Conservation (phyloP, 2,888 invertebrate species). For the Polymixis lichenea region DNA sequence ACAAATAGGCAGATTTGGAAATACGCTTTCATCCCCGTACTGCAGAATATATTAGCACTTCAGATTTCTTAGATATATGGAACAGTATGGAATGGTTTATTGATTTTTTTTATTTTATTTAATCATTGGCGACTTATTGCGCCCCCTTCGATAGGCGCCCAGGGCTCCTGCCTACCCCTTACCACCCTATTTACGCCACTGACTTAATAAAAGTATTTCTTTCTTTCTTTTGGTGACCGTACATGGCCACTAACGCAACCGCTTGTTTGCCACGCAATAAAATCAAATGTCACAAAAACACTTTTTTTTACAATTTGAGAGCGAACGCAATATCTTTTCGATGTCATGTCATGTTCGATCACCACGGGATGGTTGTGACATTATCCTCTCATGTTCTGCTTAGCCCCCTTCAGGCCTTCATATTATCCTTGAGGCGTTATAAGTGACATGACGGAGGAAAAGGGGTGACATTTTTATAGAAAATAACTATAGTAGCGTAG, state of each 20-base stretch:
- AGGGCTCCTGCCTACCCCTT: too few species aligned
- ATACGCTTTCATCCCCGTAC: too few species aligned
- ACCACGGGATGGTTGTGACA: conserved; percentile 1
- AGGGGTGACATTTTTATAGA: conserved; percentile 7
- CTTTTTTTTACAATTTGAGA: not conserved
- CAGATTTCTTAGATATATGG: too few species aligned
- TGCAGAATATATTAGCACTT: too few species aligned
- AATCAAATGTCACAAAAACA: not conserved
- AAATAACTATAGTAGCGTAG: not conserved
- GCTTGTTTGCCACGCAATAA: not conserved
- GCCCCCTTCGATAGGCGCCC: too few species aligned
- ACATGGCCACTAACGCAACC: not conserved
- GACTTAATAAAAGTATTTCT: too few species aligned
- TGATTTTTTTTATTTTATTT: too few species aligned
- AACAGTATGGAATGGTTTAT: too few species aligned
- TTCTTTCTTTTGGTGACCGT: too few species aligned
- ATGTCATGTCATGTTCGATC: not conserved
- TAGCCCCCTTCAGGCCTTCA: not conserved
- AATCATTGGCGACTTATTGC: too few species aligned
- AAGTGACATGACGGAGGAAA: not conserved
- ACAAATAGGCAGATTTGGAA: too few species aligned
- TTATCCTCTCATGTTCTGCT: not conserved
- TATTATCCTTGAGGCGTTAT: conserved; percentile 11
- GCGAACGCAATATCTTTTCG: not conserved
- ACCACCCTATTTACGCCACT: too few species aligned